Percentiles rank a stretch among this genome's conserved stretches.
Conservation (phyloP, 2,888 invertebrate species). For the Cerastis rubricosa region DNA sequence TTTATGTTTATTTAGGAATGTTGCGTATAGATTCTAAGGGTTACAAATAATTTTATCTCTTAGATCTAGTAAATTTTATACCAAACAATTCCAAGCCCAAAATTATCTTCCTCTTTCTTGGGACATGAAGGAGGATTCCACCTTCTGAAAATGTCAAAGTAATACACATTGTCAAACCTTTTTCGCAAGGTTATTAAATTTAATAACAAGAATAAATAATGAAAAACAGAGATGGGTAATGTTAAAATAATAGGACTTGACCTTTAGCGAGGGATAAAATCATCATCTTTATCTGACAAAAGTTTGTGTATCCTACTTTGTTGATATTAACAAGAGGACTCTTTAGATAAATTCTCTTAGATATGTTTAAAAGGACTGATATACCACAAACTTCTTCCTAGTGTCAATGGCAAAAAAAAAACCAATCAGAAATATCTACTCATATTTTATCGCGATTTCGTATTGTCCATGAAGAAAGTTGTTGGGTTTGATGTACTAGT, state of each 20-base stretch:
- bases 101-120: not conserved
- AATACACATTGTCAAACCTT: slow-evolving; percentile 1
- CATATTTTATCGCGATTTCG: not conserved
- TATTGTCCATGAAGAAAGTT: not conserved
- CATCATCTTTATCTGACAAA: slow-evolving; percentile 11
- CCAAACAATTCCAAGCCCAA: not conserved
- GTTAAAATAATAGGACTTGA: slow-evolving; percentile 19
- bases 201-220: slow-evolving; percentile 23
- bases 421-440: no score
- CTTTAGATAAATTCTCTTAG: not conserved
- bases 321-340: not conserved
- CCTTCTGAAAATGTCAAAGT: slow-evolving; percentile 25
- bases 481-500: not conserved
- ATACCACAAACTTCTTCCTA: not conserved
- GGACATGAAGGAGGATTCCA: not conserved
- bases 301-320: not conserved
- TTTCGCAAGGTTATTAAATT: not conserved
- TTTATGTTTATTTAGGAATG: not conserved
- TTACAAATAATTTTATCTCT: not conserved
- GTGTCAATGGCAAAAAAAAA: not conserved
- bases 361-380: not conserved
- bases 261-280: slow-evolving; percentile 1
- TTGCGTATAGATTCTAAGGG: not conserved
- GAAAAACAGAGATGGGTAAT: slow-evolving; percentile 7
- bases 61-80: not conserved